These are phyloP conservation scores for Lacerta bilineata DNA, from an alignment of 2,797 vertebrate genomes.

Conservation along the genomic window DNA sequence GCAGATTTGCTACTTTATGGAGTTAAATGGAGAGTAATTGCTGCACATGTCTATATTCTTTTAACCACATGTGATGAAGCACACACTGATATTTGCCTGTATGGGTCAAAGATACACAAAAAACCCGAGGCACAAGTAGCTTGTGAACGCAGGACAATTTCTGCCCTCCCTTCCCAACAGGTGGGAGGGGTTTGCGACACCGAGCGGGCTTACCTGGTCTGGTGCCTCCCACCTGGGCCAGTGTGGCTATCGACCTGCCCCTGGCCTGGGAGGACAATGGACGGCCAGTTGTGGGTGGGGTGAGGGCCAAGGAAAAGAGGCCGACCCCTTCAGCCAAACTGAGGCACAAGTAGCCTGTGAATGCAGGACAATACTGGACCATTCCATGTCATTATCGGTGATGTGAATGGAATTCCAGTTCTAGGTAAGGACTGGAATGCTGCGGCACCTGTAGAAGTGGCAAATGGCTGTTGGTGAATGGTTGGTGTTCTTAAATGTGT, in stretches of 20 bases:
- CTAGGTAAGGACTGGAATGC: background rate
- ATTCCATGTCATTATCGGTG: background rate
- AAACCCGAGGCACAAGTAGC: background rate
- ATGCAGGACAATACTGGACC: background rate
- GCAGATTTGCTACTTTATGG: background rate
- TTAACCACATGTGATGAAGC: background rate
- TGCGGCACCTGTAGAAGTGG: background rate
- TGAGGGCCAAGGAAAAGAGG: too few relatives aligned
- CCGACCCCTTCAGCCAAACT: background rate
- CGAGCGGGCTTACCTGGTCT: too few relatives aligned
- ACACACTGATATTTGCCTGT: background rate
- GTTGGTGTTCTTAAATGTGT: background rate
- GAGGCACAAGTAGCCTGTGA: background rate
- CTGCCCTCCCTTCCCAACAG: too few relatives aligned
- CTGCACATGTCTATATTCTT: background rate
- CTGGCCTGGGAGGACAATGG: too few relatives aligned
- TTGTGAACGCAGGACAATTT: background rate
- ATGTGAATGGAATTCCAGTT: background rate
- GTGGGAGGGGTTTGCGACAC: too few relatives aligned
- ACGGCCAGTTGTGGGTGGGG: too few relatives aligned
- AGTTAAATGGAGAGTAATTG: background rate
- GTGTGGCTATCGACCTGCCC: too few relatives aligned
- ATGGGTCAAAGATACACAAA: background rate
- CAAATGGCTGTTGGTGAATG: background rate
- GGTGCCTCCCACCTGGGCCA: too few relatives aligned